These are phyloP conservation scores for Phenganax stokvisi DNA, from an alignment of 92 coral and sea anemone genomes.

Conservation along the genomic window DNA sequence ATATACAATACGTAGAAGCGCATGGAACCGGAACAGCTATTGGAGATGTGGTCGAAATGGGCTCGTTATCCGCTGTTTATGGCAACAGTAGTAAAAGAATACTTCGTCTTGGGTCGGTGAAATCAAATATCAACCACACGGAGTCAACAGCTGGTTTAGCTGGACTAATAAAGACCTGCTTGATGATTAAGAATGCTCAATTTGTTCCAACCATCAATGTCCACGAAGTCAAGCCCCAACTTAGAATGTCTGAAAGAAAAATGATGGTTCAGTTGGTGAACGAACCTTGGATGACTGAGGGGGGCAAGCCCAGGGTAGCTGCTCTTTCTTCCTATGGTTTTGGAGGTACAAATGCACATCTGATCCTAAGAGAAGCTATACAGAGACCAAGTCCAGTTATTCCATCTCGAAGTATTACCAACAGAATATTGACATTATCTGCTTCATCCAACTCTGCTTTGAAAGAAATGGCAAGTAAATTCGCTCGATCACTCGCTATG, in stretches of 20 bases:
- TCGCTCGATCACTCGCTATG: conserved; percentile 28
- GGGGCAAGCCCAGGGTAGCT: conserved; percentile 51
- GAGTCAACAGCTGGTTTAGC: conserved; percentile 76
- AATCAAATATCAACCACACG: conserved; percentile 74
- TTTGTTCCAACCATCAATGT: conserved; percentile 64
- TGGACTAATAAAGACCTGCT: conserved; percentile 59
- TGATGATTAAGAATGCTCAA: conserved; percentile 61
- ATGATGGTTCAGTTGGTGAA: conserved; percentile 26
- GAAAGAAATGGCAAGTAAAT: conserved; percentile 40
- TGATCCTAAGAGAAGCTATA: conserved; percentile 43
- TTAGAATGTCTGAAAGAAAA: conserved; percentile 52
- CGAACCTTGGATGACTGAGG: conserved; percentile 40
- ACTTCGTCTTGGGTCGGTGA: conserved; percentile 64
- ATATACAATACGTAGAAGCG: conserved; percentile 47
- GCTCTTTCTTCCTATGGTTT: conserved; percentile 56
- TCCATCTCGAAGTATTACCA: background rate
- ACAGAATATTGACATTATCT: conserved; percentile 48
- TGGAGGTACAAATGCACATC: conserved; percentile 62
- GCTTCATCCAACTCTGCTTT: conserved; percentile 48
- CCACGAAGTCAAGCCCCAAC: conserved; percentile 50
- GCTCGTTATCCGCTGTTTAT: conserved; percentile 54
- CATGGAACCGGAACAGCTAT: conserved; percentile 71
- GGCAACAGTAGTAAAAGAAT: conserved; percentile 41
- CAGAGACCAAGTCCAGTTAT: background rate
- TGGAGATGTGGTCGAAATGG: conserved; percentile 67